phyloP scores from a whole-genome alignment of 2,113 vertebrate genomes.

The mouse (Mus musculus) region DNA sequence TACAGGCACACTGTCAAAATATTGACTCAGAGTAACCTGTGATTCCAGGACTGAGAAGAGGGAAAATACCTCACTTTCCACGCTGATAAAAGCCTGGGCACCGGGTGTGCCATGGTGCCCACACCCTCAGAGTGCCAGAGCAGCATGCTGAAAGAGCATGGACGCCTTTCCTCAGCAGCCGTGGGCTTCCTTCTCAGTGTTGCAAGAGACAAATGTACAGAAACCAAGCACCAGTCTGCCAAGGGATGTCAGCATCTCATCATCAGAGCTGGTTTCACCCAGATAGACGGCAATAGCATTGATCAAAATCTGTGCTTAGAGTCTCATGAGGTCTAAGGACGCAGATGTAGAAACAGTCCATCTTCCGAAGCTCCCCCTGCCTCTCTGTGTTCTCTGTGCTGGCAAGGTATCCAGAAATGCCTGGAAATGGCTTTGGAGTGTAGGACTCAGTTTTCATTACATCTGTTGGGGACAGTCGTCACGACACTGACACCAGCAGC shows the following conservation, averaged over 20 bases:
- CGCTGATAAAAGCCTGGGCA: not conserved
- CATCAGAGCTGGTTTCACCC: not conserved
- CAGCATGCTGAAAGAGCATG: fast-evolving
- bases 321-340: not conserved
- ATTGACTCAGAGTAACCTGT: slow-evolving; percentile 52
- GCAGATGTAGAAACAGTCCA: not conserved
- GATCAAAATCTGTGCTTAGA: slow-evolving; percentile 49
- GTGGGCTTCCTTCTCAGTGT: not conserved
- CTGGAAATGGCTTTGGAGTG: not conserved
- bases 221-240: not conserved
- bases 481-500: fast-evolving
- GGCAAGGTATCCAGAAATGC: not conserved
- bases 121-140: fast-evolving
- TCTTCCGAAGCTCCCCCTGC: slow-evolving; percentile 13
- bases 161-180: fast-evolving
- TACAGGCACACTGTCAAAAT: slow-evolving; percentile 57
- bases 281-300: not conserved
- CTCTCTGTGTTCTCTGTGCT: not conserved
- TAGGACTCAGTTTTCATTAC: not conserved
- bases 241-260: not conserved
- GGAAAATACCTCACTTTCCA: not conserved
- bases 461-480: not conserved
- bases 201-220: not conserved
- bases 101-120: fast-evolving
- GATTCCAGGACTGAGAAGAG: not conserved